Evolutionary conservation across 2,888 invertebrate genomes (phyloP), one percentile per base, ranked within the genome.

Genomic region (Mesorhabditis spiculigera): DNA sequence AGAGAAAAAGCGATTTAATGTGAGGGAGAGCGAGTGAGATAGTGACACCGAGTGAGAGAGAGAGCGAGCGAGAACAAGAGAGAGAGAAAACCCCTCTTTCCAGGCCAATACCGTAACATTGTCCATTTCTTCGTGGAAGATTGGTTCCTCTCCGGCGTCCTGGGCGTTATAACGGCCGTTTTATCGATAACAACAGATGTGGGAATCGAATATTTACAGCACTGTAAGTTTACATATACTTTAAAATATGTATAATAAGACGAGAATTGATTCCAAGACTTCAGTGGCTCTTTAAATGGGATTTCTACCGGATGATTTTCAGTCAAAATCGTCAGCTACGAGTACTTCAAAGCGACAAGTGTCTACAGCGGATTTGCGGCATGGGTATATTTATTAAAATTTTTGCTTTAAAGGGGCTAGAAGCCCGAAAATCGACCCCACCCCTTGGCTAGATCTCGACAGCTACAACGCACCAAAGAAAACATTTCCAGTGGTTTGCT

Each of bases 281-380:
- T 16, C 13, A 8, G 5, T n/a, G 6, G 93, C 94, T 2, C n/a
- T 50, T 50, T 10, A 50, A 50, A 13, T 50, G 8, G n/a, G n/a
- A n/a, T n/a, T n/a, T n/a, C n/a, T n/a, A n/a, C n/a, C n/a, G n/a
- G n/a, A n/a, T n/a, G n/a, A n/a, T n/a, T 50, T 50, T 50, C 3
- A 50, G 58, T 50, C n/a, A 50, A 50, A 50, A 10, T 10, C 8
- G 58, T 50, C n/a, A 10, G 8, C n/a, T 50, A 50, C 58, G 1
- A 50, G 58, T 50, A 10, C 16, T 8, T 28, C 8, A 63, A n/a
- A 16, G 41, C 13, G 63, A 16, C 6, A 8, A 63, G 63, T 63
- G 63, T 8, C 6, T 63, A 63, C 13, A 8, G 63, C 6, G 63
- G 6, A 16, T 63, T 63, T 28, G 10, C 28, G 6, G n/a, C 28